Base-by-base conservation (phyloP, 2,888 invertebrate genomes). In the Gerris lacustris region DNA sequence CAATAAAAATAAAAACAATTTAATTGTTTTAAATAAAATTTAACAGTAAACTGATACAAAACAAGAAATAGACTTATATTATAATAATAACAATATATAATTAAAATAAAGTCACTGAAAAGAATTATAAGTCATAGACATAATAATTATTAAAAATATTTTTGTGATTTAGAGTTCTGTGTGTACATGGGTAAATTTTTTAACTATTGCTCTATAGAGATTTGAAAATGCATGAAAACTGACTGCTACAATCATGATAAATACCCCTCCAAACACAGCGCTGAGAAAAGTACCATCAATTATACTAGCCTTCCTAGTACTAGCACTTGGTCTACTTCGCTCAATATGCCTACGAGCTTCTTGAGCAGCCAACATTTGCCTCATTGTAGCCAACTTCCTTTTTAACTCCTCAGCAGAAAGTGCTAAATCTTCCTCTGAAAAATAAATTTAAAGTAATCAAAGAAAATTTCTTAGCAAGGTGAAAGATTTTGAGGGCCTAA, bases 151-250 rank as follows among this genome's bases (percentile, higher is more conserved):
- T 31, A 2, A 31, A 2, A 4, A 31, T 31, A 31, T 31, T 31
- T 31, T 31, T 31, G 31, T 63, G 31, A 70, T 71, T 86, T 88
- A 92, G 78, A 92, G 81, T 81, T 92, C 92, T 47, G 90, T 90
- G 78, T 92, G 92, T 67, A 84, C 84, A 0, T 90, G 87, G 0
- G 91, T 90, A 77, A 92, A 92, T 80, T 91, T 91, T 81, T 91
- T 92, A 47, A 91, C 79, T 69, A 93, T 89, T 17, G 91, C 91
- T 77, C 87, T 83, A 78, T 89, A 91, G 0, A 93, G 83, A 80
- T 91, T 92, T 77, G 91, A 91, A 79, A 94, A 94, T 0, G 93
- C 92, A 78, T 92, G 92, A 1, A 89, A 84, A 69, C 92, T 91
- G 63, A 93, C 92, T 76, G 88, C 87, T 7, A 92, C 80, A 71